These are phyloP conservation scores for Parus major DNA, from an alignment of 2,113 vertebrate species.

Conservation along the genomic window DNA sequence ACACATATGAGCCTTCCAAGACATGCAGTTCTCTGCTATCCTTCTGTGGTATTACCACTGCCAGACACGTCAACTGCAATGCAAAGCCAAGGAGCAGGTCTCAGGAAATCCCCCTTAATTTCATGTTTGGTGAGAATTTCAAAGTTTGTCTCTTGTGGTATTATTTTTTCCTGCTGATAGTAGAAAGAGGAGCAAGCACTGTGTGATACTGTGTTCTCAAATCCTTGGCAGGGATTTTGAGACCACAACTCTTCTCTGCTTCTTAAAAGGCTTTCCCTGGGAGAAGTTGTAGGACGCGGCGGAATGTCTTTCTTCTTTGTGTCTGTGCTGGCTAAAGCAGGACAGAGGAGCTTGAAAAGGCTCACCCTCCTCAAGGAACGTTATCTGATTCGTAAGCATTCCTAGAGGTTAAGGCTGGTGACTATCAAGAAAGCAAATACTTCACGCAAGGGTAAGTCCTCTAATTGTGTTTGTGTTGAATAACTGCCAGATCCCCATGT, in stretches of 20 bases:
- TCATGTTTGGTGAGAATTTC: not conserved
- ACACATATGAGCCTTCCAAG: not conserved
- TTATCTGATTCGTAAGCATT: constrained; percentile 63
- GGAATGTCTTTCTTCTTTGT: constrained; percentile 42
- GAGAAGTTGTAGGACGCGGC: not conserved
- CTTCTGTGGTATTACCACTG: not conserved
- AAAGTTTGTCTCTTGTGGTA: not conserved
- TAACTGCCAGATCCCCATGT: constrained; percentile 75
- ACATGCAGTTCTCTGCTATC: not conserved
- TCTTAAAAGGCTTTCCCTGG: not conserved
- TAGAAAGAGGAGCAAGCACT: not conserved
- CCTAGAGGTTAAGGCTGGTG: constrained; percentile 73
- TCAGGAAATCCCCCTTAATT: not conserved
- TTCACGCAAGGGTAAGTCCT: constrained; percentile 81
- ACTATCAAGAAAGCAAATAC: constrained; percentile 78
- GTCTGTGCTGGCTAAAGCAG: constrained; percentile 22
- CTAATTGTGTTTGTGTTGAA: constrained; percentile 82
- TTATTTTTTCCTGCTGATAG: not conserved
- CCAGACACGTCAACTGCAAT: not conserved
- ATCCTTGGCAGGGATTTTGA: constrained; percentile 6
- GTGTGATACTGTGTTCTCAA: not conserved
- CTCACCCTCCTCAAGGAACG: constrained; percentile 32
- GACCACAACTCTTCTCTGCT: not conserved
- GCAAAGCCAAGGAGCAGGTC: not conserved
- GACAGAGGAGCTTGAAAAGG: constrained; percentile 40